Base-by-base conservation (phyloP, 1,140 invertebrate species). In the Andrena cerasifolii region DNA sequence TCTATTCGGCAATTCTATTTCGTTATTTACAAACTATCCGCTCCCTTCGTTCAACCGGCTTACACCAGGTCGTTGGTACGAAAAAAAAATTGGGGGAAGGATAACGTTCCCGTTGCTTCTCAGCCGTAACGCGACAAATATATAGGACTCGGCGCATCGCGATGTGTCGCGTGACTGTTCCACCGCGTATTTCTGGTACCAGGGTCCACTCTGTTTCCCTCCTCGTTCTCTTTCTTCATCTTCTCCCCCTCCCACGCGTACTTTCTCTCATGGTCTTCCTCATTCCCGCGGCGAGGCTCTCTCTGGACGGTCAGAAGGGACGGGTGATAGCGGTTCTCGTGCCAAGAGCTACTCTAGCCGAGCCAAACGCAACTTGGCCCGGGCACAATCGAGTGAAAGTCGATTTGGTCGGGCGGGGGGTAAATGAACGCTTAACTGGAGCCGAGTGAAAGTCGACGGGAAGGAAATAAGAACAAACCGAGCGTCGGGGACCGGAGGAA, bases 331-430 rank as follows among this genome's bases (percentile, higher is more conserved):
- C 68, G 75, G 78, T 76, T 81, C 87, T 81, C 80, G 84, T 86
- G 88, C 83, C 86, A 87, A 89, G 81, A 89, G 79, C 75, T 68
- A 84, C 85, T 87, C 82, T 79, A 66, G 31, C 78, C 83, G 78
- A 79, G 78, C 58, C 82, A 79, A 84, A 80, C 81, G 78, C 78
- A 62, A 74, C 79, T 84, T 81, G 84, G 82, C 76, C 59, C 76
- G 83, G 78, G 78, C 70, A 78, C 78, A 84, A 84, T 83, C 73
- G 72, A 82, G 83, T 86, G 88, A 89, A 86, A 83, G 80, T 77
- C 79, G 61, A 53, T 14, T n/a, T n/a, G n/a, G n/a, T n/a, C n/a
- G n/a, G n/a, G n/a, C n/a, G 33, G 47, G 8, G 51, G 68, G 54
- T 10, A 3, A 40, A 68, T 33, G 82, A 83, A 84, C 76, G 82